Base-by-base conservation (phyloP, 2,888 invertebrate species). In the Euclidia mi region DNA sequence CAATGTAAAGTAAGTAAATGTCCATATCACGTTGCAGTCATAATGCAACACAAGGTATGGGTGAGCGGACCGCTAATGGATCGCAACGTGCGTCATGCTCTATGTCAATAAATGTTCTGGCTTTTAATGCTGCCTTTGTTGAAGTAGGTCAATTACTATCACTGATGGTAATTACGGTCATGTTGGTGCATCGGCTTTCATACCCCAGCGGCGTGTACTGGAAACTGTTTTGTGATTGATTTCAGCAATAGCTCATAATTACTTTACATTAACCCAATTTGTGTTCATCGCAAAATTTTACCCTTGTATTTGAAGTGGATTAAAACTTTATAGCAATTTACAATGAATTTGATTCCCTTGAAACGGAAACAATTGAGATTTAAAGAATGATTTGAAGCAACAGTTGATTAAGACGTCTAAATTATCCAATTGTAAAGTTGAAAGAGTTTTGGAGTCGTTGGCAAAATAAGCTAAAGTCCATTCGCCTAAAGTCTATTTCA, bases 61-160 rank as follows among this genome's bases (percentile, higher is more conserved):
- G 68, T 70, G 45, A 69, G 72, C 66, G 62, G 58, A 82, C 84
- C 84, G 75, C 87, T 91, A 91, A 90, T 91, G 89, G 88, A 84
- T 84, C 79, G 77, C 72, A 76, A 72, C 74, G 79, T 83, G 83
- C 82, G 84, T 86, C 87, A 87, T 84, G 76, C 79, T 82, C 81
- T 85, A 81, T 87, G 84, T 87, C 90, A 89, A 90, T 89, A 88
- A 83, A 85, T 78, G 78, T 77, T 75, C 78, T 62, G 76, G 85
- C 88, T 85, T 90, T 90, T 87, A 89, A 89, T 87, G 83, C 74
- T 78, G 78, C 84, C 82, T 85, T 89, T 91, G 85, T 89, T 89
- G 82, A 86, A 88, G 83, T 85, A 84, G 81, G 79, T 79, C 85
- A 90, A 88, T 91, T 88, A 89, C 87, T 82, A 86, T 77, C 79